A percentile compares a stretch with the other conserved stretches of the same genome.
These are phyloP conservation scores for Brachyistius frenatus DNA, from an alignment of 2,113 vertebrate genomes.

Conservation along the genomic window DNA sequence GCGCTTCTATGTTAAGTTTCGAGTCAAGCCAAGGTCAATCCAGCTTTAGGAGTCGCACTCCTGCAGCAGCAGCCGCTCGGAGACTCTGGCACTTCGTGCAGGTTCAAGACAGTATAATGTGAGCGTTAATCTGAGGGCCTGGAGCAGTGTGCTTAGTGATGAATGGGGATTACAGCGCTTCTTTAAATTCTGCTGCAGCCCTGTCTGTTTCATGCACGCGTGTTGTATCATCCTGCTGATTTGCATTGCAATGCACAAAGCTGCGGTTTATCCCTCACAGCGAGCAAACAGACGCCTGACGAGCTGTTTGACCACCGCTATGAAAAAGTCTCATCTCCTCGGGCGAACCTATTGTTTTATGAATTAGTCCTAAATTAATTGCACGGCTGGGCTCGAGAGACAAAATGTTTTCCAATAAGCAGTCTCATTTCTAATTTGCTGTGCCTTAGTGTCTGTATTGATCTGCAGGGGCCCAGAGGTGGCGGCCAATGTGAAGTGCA, in stretches of 20 bases:
- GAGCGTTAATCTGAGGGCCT: constrained; percentile 44
- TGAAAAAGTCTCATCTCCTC: constrained; percentile 34
- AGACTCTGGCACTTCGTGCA: constrained; percentile 26
- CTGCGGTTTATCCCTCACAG: constrained; percentile 44
- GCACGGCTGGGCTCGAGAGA: constrained; percentile 27
- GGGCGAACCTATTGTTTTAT: constrained; percentile 54
- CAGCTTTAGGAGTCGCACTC: constrained; percentile 42
- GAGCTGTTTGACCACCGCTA: constrained; percentile 54
- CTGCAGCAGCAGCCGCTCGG: background rate
- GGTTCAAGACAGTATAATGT: constrained; percentile 36
- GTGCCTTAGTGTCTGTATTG: constrained; percentile 49
- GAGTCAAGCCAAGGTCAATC: constrained; percentile 58
- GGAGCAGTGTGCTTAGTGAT: constrained; percentile 54
- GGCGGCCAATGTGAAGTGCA: constrained; percentile 32
- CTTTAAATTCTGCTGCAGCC: constrained; percentile 64
- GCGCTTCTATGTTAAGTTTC: constrained; percentile 12
- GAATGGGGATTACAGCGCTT: constrained; percentile 65
- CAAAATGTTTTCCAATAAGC: constrained; percentile 62
- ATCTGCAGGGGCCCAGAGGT: constrained; percentile 59
- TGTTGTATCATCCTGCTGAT: constrained; percentile 52
- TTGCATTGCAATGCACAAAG: constrained; percentile 73
- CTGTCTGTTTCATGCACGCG: constrained; percentile 47
- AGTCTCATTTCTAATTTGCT: constrained; percentile 41
- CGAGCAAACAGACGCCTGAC: constrained; percentile 40
- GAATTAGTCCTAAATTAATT: constrained; percentile 69